These are phyloP conservation scores for Drosophila yooni DNA, from an alignment of 2,888 invertebrate species.

Conservation along the genomic window DNA sequence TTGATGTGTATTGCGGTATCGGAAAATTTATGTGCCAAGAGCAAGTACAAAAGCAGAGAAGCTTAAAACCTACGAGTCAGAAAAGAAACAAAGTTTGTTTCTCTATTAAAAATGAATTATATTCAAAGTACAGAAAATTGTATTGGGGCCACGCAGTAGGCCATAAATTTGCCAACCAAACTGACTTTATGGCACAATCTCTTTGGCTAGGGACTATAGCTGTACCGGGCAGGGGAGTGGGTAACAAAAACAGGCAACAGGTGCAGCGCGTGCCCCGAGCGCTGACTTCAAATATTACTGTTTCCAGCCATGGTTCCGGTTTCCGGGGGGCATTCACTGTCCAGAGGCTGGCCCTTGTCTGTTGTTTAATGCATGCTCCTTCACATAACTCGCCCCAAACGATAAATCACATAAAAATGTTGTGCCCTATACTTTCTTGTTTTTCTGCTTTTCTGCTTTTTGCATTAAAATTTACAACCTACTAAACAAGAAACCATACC, in stretches of 20 bases:
- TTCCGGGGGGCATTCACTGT: conserved; percentile 53
- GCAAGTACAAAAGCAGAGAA: conserved; percentile 2
- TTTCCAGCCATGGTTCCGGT: conserved; percentile 46
- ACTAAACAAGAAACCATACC: conserved; percentile 67
- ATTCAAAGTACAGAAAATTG: conserved; percentile 63
- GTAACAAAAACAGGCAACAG: conserved; percentile 56
- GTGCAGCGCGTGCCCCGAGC: conserved; percentile 67
- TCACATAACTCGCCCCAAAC: conserved; percentile 60
- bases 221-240: too few species aligned
- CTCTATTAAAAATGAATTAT: conserved; percentile 79
- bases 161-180: conserved; percentile 75
- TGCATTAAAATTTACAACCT: conserved; percentile 78
- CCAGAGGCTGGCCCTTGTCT: conserved; percentile 77
- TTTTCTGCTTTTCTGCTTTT: conserved; percentile 41
- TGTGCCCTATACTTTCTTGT: conserved; percentile 45
- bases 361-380: conserved; percentile 74
- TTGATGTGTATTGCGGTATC: conserved; percentile 36
- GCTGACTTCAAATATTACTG: conserved; percentile 52
- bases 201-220: conserved; percentile 20
- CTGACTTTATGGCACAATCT: conserved; percentile 68
- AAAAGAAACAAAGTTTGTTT: conserved; percentile 57
- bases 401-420: conserved; percentile 74
- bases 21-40: conserved; percentile 51
- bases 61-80: conserved; percentile 6
- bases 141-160: conserved; percentile 66